Evolutionary conservation across 1,140 invertebrate genomes (phyloP).

Genomic region (Mycetomoellerius zeteki): DNA sequence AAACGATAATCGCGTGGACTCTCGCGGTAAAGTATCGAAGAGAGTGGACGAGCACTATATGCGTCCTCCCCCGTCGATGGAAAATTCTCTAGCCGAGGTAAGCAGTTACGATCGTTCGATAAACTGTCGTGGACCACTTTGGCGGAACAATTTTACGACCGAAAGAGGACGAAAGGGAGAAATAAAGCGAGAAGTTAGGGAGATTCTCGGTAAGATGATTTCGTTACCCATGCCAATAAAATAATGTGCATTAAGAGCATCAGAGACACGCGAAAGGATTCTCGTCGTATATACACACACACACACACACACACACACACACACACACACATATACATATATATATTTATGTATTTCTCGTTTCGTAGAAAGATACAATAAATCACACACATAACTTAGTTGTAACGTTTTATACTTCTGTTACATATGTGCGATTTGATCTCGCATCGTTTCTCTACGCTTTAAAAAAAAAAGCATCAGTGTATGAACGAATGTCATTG

Average conservation of each 20-base stretch:
- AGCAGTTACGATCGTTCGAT: constrained; percentile 66
- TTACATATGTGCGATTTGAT: not conserved
- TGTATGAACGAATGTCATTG: constrained; percentile 30
- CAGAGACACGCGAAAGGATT: not conserved
- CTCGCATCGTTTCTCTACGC: not conserved
- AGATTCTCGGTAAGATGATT: constrained; percentile 12
- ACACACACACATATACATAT: not conserved
- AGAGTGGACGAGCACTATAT: not conserved
- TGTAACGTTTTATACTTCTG: not conserved
- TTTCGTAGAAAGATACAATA: not conserved
- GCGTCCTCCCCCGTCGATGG: constrained; percentile 31
- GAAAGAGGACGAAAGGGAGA: constrained; percentile 25
- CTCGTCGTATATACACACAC: too few species aligned
- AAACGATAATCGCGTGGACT: constrained; percentile 54
- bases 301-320: too few species aligned
- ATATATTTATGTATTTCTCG: not conserved
- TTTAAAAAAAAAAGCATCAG: not conserved
- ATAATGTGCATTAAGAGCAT: constrained; percentile 27
- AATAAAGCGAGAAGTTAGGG: constrained; percentile 20
- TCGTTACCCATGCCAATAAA: constrained; percentile 18
- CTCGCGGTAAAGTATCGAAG: constrained; percentile 53
- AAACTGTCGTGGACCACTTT: constrained; percentile 62
- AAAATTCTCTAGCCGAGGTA: constrained; percentile 47
- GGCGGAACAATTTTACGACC: constrained; percentile 68
- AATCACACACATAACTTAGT: not conserved